These are phyloP conservation scores for Microcebus murinus DNA, from an alignment of 2,113 vertebrate genomes.

Conservation along the genomic window DNA sequence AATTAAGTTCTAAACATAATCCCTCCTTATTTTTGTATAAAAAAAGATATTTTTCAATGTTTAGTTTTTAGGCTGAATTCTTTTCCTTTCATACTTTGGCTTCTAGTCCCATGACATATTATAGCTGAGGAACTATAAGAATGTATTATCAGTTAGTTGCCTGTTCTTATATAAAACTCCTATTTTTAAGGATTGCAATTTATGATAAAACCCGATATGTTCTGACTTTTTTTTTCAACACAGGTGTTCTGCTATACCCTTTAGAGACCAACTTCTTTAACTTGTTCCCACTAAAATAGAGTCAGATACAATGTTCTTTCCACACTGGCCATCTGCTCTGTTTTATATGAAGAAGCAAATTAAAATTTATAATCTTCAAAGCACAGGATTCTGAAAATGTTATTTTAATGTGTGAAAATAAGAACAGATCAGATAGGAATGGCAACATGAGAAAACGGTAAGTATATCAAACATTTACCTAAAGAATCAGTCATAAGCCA, in stretches of 20 bases:
- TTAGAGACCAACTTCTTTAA: slow-evolving; percentile 54
- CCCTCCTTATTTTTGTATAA: slow-evolving; percentile 47
- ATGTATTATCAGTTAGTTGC: not conserved
- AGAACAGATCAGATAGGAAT: slow-evolving; percentile 47
- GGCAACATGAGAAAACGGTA: slow-evolving; percentile 40
- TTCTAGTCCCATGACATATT: slow-evolving; percentile 37
- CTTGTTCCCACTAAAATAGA: slow-evolving; percentile 63
- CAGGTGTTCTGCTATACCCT: slow-evolving; percentile 52
- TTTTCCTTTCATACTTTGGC: slow-evolving; percentile 58
- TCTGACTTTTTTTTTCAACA: slow-evolving; percentile 43
- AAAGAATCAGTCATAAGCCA: slow-evolving; percentile 33
- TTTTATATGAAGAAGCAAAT: slow-evolving; percentile 67
- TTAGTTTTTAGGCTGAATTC: slow-evolving; percentile 48
- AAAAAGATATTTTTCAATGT: slow-evolving; percentile 58
- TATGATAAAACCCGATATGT: slow-evolving; percentile 30
- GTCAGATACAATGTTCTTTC: slow-evolving; percentile 65
- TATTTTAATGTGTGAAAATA: slow-evolving; percentile 67
- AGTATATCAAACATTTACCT: slow-evolving; percentile 53
- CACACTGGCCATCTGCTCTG: slow-evolving; percentile 73
- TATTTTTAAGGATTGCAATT: slow-evolving; percentile 63
- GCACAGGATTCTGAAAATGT: slow-evolving; percentile 66
- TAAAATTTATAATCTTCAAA: slow-evolving; percentile 70
- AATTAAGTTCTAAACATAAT: slow-evolving; percentile 63
- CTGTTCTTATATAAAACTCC: slow-evolving; percentile 53
- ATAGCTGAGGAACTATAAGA: slow-evolving; percentile 1